Evolutionary conservation across 2,113 vertebrate species (phyloP).

Genomic region (Pluvialis apricaria): DNA sequence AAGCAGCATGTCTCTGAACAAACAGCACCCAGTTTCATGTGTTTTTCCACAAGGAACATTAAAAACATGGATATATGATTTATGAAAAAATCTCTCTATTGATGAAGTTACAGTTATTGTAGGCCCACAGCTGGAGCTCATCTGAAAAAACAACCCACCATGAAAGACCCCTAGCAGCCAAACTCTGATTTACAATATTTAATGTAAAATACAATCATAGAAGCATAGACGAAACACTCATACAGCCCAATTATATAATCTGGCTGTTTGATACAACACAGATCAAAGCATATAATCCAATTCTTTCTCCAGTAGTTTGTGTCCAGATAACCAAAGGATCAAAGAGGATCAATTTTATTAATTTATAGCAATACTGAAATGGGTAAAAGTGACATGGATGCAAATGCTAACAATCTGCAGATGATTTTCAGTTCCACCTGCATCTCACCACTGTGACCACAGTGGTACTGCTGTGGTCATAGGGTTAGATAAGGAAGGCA

Average conservation of each 20-base stretch:
- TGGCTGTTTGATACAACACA: background rate
- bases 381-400: background rate
- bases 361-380: background rate
- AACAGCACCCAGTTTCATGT: background rate
- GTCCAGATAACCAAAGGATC: background rate
- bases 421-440: background rate
- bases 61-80: background rate
- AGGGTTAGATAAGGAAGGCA: background rate
- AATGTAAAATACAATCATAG: background rate
- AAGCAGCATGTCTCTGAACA: background rate
- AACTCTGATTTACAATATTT: background rate
- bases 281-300: background rate
- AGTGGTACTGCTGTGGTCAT: background rate
- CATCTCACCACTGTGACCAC: background rate
- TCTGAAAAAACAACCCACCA: background rate
- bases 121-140: background rate
- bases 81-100: background rate
- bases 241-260: background rate
- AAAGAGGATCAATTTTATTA: background rate
- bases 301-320: background rate
- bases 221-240: background rate
- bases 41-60: background rate
- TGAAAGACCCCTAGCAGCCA: background rate
- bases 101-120: background rate
- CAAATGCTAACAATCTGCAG: background rate